Evolutionary conservation across 2,797 vertebrate species (phyloP).

Genomic region (Mycteria americana): DNA sequence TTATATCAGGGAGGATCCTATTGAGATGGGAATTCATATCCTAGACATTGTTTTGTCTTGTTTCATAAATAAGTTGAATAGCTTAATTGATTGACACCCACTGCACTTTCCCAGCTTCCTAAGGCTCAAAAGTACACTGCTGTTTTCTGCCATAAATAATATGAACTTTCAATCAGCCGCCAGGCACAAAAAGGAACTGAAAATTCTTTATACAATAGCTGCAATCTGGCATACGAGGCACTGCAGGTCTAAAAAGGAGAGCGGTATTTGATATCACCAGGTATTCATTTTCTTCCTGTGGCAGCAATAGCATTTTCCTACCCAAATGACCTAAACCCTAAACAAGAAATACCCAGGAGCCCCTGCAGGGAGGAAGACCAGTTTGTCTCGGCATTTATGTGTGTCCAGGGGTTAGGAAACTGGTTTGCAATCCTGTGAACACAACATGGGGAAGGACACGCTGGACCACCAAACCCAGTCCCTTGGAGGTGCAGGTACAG

Average conservation of each 20-base stretch:
- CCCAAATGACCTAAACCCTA: neutral
- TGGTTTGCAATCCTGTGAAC: neutral
- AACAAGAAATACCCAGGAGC: neutral
- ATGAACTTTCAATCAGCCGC: conserved; percentile 58
- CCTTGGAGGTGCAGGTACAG: neutral
- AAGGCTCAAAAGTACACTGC: conserved; percentile 64
- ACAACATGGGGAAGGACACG: neutral
- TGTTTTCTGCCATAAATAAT: conserved; percentile 69
- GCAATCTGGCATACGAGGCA: conserved; percentile 53
- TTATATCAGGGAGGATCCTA: conserved; percentile 66
- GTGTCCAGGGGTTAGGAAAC: neutral
- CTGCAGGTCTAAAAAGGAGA: neutral
- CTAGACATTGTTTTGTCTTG: conserved; percentile 68
- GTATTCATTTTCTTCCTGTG: neutral
- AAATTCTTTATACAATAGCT: conserved; percentile 58
- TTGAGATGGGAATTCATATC: conserved; percentile 70
- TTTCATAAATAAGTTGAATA: conserved; percentile 71
- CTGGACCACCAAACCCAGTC: neutral
- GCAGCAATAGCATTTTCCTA: neutral
- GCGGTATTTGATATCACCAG: neutral
- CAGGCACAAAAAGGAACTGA: conserved; percentile 54
- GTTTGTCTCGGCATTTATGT: neutral
- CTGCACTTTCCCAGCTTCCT: conserved; percentile 67
- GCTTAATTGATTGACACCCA: conserved; percentile 70
- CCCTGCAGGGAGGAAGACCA: neutral